A percentile compares a stretch with the other conserved stretches of the same genome.
These are phyloP conservation scores for Dendroctonus valens DNA, from an alignment of 1,140 invertebrate genomes.

Conservation along the genomic window DNA sequence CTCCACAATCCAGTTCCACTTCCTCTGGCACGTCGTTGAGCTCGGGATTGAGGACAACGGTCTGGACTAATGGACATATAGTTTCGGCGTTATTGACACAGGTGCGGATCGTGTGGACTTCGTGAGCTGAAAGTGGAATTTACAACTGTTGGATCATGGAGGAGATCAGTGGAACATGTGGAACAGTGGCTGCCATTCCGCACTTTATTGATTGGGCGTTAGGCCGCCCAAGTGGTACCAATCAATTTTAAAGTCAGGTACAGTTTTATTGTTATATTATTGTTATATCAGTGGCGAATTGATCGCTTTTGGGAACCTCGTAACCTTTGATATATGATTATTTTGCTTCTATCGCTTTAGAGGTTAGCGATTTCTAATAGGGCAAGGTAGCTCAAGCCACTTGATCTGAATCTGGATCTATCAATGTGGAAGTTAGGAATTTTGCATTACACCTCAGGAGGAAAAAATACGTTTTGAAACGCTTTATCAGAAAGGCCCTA, in stretches of 20 bases:
- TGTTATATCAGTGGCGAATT: too few species aligned
- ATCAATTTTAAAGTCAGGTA: background rate
- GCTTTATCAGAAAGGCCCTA: too few species aligned
- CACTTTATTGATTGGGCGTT: background rate
- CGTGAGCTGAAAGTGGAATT: constrained; percentile 5
- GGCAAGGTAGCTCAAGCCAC: background rate
- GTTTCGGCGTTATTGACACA: constrained; percentile 6
- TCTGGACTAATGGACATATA: constrained; percentile 3
- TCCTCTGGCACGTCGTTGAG: background rate
- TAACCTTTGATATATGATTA: too few species aligned
- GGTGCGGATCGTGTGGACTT: constrained; percentile 6
- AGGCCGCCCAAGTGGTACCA: background rate
- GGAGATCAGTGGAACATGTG: background rate
- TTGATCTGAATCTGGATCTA: background rate
- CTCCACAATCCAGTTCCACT: constrained; percentile 10
- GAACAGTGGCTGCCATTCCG: background rate
- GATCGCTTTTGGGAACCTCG: too few species aligned
- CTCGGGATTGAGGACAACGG: constrained; percentile 1
- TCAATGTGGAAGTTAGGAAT: too few species aligned
- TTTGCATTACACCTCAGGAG: too few species aligned
- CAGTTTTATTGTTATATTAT: background rate
- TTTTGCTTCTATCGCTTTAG: too few species aligned
- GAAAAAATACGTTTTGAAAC: too few species aligned
- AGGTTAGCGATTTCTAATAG: background rate
- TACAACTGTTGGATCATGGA: too few species aligned